Evolutionary conservation across 2,113 vertebrate species (phyloP).

Genomic region (Corythaeola cristata): DNA sequence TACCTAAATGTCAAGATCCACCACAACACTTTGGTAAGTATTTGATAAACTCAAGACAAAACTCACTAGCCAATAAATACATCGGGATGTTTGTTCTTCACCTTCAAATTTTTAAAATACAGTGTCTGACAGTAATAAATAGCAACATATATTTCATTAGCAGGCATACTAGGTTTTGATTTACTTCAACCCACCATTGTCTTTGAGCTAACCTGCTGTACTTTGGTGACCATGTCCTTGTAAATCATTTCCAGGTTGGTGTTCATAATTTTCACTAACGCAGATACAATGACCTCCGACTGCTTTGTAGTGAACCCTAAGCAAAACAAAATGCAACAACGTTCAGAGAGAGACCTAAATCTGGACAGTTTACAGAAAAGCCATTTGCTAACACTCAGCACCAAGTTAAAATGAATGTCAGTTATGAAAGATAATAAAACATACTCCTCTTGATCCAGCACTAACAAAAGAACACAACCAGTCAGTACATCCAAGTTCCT

Average conservation of each 20-base stretch:
- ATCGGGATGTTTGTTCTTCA: background rate
- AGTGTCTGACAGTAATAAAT: background rate
- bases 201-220: constrained; percentile 85
- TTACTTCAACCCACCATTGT: background rate
- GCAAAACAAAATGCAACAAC: constrained; percentile 18
- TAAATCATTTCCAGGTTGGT: constrained; percentile 88
- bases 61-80: background rate
- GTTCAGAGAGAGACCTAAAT: background rate
- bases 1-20: background rate
- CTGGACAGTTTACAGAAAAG: background rate
- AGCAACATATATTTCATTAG: background rate
- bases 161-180: background rate
- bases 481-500: background rate
- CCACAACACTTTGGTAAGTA: background rate
- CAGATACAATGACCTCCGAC: constrained; percentile 86
- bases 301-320: constrained; percentile 88
- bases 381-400: background rate
- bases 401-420: background rate
- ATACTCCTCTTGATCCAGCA: background rate
- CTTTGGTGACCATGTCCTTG: constrained; percentile 93
- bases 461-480: background rate
- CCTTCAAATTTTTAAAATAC: background rate
- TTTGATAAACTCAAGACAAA: background rate
- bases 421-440: background rate
- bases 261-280: constrained; percentile 84